A percentile compares a stretch with the other conserved stretches of the same genome.
Evolutionary conservation across 2,888 invertebrate genomes (phyloP).

Genomic region (Hemaris fuciformis): DNA sequence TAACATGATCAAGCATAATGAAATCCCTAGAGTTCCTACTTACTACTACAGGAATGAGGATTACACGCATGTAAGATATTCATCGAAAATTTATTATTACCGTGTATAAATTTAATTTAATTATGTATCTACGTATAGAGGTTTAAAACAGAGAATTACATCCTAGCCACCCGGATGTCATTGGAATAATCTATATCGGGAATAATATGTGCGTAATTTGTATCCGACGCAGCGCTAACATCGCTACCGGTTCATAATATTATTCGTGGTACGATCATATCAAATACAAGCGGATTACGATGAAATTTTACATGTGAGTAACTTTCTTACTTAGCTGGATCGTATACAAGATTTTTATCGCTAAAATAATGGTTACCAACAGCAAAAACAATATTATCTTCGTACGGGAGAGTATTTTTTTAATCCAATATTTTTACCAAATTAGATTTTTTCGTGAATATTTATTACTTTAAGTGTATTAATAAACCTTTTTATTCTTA

Average conservation of each 20-base stretch:
- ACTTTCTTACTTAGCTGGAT: neutral
- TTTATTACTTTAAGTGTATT: neutral
- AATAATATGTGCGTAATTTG: slow-evolving; percentile 7
- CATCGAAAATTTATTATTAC: neutral
- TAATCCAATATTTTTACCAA: neutral
- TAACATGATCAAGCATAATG: too few relatives aligned
- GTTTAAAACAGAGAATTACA: neutral
- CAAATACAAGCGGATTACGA: neutral
- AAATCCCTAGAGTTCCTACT: too few relatives aligned
- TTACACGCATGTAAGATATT: too few relatives aligned
- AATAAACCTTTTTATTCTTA: neutral
- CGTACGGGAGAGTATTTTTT: neutral
- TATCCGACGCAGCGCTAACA: neutral
- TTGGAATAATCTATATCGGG: slow-evolving; percentile 6
- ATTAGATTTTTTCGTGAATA: neutral
- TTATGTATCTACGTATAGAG: neutral
- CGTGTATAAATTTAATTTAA: neutral
- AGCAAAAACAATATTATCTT: neutral
- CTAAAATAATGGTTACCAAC: neutral
- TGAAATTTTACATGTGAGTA: neutral
- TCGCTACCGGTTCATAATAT: slow-evolving; percentile 5
- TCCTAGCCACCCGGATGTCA: neutral
- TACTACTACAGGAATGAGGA: too few relatives aligned
- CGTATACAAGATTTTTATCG: neutral
- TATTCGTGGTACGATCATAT: neutral